Base-by-base conservation (phyloP, 1,140 invertebrate species). In the Polypedilum vanderplanki region DNA sequence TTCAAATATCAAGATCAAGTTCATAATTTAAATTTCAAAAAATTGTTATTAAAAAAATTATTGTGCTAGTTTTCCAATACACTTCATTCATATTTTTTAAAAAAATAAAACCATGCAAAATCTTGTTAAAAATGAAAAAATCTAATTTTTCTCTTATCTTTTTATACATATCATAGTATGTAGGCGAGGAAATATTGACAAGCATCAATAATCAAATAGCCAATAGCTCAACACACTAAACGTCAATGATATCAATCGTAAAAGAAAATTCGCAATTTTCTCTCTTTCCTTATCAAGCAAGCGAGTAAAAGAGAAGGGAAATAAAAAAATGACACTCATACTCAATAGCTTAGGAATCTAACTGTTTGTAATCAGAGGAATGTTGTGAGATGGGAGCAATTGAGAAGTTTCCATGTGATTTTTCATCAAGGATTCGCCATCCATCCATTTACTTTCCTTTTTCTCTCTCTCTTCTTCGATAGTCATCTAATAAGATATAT, bases 391-490 rank as follows among this genome's bases (percentile, higher is more conserved):
- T 12, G 46, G 46, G 12, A 12, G 12, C 46, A n/a, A 57, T n/a
- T 33, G 46, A 57, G n/a, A 57, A 57, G n/a, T 57, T 57, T 57
- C n/a, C 46, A 57, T 57, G 46, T 57, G 46, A 57, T 57, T 57
- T 57, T 57, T 57, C 46, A 57, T 57, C 46, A 57, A 57, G 46
- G 46, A 57, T 57, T 57, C 46, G 46, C 46, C 46, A 57, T 57
- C n/a, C 46, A 57, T 57, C 15, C 15, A 57, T 15, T 57, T n/a
- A n/a, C n/a, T n/a, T n/a, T n/a, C n/a, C n/a, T n/a, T n/a, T n/a
- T n/a, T n/a, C n/a, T 57, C 46, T 4, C n/a, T 57, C 12, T n/a
- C 15, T 15, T 57, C 12, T 15, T 57, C n/a, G 12, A 57, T 57
- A 57, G 12, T 57, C n/a, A 57, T 57, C n/a, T 57, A n/a, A 57